Base-by-base conservation (phyloP, 1,140 invertebrate species). In the Nephotettix cincticeps region DNA sequence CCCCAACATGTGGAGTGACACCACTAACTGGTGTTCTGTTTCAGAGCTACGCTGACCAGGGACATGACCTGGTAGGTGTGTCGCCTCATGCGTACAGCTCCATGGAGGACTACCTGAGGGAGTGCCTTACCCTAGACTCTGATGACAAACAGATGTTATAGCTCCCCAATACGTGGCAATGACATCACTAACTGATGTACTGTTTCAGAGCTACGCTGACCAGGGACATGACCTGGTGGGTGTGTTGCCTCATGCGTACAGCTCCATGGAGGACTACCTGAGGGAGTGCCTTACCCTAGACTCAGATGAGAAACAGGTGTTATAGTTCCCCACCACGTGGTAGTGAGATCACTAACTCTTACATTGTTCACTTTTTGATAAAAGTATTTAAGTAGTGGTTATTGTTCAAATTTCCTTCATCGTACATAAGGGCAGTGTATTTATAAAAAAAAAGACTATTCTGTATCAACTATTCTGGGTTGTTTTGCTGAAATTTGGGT, bases 261-360 rank as follows among this genome's bases (percentile, higher is more conserved):
- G 88, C 74, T 93, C 91, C 71, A 93, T 93, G 91, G 91, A 94
- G 83, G 89, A 92, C 82, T 93, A 88, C 84, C 89, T 93, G 79
- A 85, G 89, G 78, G 87, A 91, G 84, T 93, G 91, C 86, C 89
- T 93, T 84, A 90, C 89, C 78, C 85, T 94, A 80, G 91, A 93
- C 81, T 88, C 89, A 73, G 89, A 90, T 36, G 76, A 77, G 58
- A 69, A 75, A 30, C 69, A 30, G 54, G 23, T 32, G 54, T 69
- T 61, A 61, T 58, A 47, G 69, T 70, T 36, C 9, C 21, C 17
- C 28, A 17, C 17, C 23, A 43, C 30, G 17, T 25, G 40, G 28
- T 30, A 36, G 51, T 43, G 32, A 23, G 32, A 45, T 27, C 27
- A 27, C 47, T 23, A 19, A 40, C 21, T 23, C 11, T 63, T 19